Base-by-base conservation (phyloP, 92 coral and sea anemone species). In the Heliopora coerulea region DNA sequence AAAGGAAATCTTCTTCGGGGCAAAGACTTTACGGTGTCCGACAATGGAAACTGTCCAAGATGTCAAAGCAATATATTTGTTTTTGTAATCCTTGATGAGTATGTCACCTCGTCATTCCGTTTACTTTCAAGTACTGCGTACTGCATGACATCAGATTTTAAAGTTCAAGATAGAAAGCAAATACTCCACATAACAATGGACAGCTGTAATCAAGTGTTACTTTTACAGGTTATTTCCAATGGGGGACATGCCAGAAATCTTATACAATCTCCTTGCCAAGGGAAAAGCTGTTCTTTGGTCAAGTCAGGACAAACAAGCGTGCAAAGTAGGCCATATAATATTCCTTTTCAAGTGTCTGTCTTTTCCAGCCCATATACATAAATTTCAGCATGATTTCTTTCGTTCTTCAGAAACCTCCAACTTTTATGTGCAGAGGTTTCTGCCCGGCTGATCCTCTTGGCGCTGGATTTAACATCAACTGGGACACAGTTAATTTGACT, bases 231-330 rank as follows among this genome's bases (percentile, higher is more conserved):
- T 95, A 50, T 95, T 90, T 72, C 96, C 99, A 4, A 85, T 91
- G 89, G 99, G 99, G 39, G 99, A 95, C 64, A 95, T 95, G 99
- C 99, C 99, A 39, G 99, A 95, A 77, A 84, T 95, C 13, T 78
- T 95, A 34, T 85, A 87, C 84, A 74, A 83, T 19, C 91, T 95
- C 19, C 85, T 95, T 33, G 95, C 99, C 9, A 90, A 86, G 62
- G 99, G 99, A 74, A 90, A 83, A 73, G 99, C 99, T 62, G 91
- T 95, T 23, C 78, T 95, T 18, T 95, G 99, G 99, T 95, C 99
- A 37, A 95, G 99, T 82, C 99, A 95, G 78, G 93, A 84, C 73
- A 95, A 88, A 73, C 87, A 90, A 54, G 89, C 96, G 11, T 95
- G 88, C 67, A 62, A 86, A 90, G 99, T 95, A 80, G 68, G 79